Conservation (phyloP, 2,113 vertebrate species). For the Epinephelus cyanopodus region DNA sequence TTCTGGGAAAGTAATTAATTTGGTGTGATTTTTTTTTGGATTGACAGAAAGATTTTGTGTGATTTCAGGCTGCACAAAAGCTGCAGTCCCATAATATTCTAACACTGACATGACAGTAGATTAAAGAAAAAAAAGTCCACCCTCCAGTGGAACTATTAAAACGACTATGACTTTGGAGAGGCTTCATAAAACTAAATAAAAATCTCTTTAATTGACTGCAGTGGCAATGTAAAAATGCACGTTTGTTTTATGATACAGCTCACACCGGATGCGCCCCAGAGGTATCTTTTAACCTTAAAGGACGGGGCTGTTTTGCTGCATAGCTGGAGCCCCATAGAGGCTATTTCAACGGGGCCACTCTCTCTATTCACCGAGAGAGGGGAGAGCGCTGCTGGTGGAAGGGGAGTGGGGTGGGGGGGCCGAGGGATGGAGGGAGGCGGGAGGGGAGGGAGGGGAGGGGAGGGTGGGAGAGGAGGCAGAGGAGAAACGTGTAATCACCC, state of each 20-base stretch:
- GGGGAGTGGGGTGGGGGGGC: neutral
- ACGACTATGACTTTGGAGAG: neutral
- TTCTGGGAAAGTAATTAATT: slow-evolving; percentile 48
- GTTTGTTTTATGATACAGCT: slow-evolving; percentile 36
- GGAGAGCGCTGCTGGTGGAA: slow-evolving; percentile 39
- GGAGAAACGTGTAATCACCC: slow-evolving; percentile 77
- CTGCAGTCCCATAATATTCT: neutral
- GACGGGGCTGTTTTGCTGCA: slow-evolving; percentile 41
- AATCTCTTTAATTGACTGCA: slow-evolving; percentile 19
- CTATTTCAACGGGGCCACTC: slow-evolving; percentile 55
- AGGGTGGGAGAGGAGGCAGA: slow-evolving; percentile 39
- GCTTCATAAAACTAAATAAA: neutral
- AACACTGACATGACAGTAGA: neutral
- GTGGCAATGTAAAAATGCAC: neutral
- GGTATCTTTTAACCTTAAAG: slow-evolving; percentile 35
- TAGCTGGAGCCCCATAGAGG: slow-evolving; percentile 52
- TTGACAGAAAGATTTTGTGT: slow-evolving; percentile 7
- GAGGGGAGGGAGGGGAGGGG: slow-evolving; percentile 19
- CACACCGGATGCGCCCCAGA: slow-evolving; percentile 51
- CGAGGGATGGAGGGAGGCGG: slow-evolving; percentile 9
- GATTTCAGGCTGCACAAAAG: neutral
- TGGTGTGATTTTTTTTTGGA: slow-evolving; percentile 16
- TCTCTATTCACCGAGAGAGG: slow-evolving; percentile 57
- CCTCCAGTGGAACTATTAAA: neutral
- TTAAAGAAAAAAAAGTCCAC: neutral